Evolutionary conservation across 2,797 vertebrate species (phyloP), one percentile per base, ranked within the genome.

Genomic region (Propithecus deckenii): DNA sequence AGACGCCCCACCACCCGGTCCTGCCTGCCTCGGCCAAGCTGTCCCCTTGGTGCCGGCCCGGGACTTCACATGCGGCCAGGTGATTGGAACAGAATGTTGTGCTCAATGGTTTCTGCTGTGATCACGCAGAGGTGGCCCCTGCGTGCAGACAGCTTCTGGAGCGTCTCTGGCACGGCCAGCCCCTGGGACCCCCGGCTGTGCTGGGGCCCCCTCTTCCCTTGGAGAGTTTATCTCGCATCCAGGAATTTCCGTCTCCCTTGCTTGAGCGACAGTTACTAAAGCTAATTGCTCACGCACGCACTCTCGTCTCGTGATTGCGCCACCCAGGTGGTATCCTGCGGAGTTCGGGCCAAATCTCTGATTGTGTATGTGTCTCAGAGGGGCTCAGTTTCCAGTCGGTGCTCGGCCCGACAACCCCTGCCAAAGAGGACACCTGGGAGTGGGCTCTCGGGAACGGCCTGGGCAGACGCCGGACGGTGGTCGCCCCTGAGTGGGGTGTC

Each of bases 261-360:
- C 71, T 87, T 59, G 75, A 50, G 72, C 80, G 80, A n/a, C 89
- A 48, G 5, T 79, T 65, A 89, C 91, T 10, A 5, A 72, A n/a
- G 61, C 22, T 38, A 87, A 63, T 71, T 65, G 81, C 69, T 95
- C 80, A 25, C 1, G 3, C 13, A 32, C 0, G 11, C 8, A 10
- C 72, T 4, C 8, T 28, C 17, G 1, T 78, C 43, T 83, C 71
- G 8, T 50, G 30, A 7, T 2, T 2, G 43, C 2, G 2, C 43
- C 43, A 1, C 0, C 22, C 1, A 59, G 35, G 32, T 5, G 22
- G 23, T 1, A 18, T 41, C 61, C 38, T 2, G 1, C 0, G 5
- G 46, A 22, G 9, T 76, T 46, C 2, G 32, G 79, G 87, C 84
- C 13, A 63, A 23, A 32, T 14, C 5, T 2, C 48, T 6, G 4